Evolutionary conservation across 2,797 vertebrate species (phyloP), one percentile per base, ranked within the genome.

Genomic region (Tenualosa thibaudeaui): DNA sequence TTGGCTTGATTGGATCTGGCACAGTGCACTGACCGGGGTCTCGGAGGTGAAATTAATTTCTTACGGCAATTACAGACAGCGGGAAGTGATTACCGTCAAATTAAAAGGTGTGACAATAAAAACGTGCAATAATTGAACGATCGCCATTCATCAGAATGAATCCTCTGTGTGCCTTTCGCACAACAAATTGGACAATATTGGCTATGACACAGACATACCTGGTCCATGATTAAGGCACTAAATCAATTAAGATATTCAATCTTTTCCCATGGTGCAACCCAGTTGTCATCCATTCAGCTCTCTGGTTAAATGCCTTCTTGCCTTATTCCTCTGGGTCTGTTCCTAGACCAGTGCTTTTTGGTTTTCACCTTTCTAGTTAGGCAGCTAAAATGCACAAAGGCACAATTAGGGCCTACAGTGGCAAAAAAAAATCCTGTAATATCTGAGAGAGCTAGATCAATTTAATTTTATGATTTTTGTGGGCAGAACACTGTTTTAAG

Each of bases 171-270:
- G 86, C 93, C 19, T 91, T 92, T 93, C 91, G 92, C 93, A 93
- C 93, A 93, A 94, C 94, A 94, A 92, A 94, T 93, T 94, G 92
- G 94, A 93, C 93, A 94, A 94, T 94, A 94, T 94, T 94, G 93
- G 93, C 93, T 91, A 75, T 93, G 92, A 93, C 92, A 94, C 88
- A 75, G 78, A 89, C 86, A 86, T 93, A 93, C 91, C 92, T 88
- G 91, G 91, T 89, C 88, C 89, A 86, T 94, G 94, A 93, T 94
- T 93, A 93, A 94, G 93, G 91, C 88, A 92, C 89, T 93, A 92
- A 94, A 94, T 94, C 94, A 94, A 93, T 93, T 92, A 51, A 22
- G 60, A 19, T 62, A 26, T 75, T 60, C 71, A 78, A 37, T 46
- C 40, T 9, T 46, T 46, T 78, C 40, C 71, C 71, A 1, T 5